Conservation (phyloP, 2,888 invertebrate species). For the Girardia tigrina region DNA sequence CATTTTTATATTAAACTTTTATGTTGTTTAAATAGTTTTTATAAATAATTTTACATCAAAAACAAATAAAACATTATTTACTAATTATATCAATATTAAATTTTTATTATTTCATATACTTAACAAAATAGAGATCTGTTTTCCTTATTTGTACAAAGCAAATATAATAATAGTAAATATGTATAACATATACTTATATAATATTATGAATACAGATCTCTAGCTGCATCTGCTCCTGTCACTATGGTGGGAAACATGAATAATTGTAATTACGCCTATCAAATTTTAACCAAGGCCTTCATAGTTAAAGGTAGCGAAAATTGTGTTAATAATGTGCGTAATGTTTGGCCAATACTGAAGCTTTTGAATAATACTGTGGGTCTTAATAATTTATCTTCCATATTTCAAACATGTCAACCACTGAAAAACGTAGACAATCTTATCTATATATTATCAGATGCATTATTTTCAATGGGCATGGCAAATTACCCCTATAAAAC, state of each 20-base stretch:
- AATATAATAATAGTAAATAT: too few species aligned
- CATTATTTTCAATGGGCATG: constrained; percentile 74
- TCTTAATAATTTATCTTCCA: background rate
- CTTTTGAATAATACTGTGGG: background rate
- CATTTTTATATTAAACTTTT: too few species aligned
- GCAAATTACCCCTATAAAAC: constrained; percentile 81
- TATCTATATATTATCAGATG: constrained; percentile 59
- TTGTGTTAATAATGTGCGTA: constrained; percentile 62
- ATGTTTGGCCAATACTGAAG: constrained; percentile 60
- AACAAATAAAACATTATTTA: too few species aligned
- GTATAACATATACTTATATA: too few species aligned
- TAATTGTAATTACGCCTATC: constrained; percentile 63
- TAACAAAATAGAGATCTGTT: too few species aligned
- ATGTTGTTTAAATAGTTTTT: too few species aligned
- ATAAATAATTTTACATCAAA: too few species aligned
- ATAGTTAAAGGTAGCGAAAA: constrained; percentile 51
- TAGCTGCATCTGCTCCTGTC: constrained; percentile 81
- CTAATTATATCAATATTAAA: too few species aligned
- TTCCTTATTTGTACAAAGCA: too few species aligned
- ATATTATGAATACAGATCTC: too few species aligned
- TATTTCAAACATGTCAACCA: constrained; percentile 64
- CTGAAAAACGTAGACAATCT: constrained; percentile 55
- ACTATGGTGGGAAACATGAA: constrained; percentile 69
- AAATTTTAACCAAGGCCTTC: constrained; percentile 68
- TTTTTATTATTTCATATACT: too few species aligned